Conservation (phyloP, 64 coral and sea anemone species). For the Acropora tenuis region DNA sequence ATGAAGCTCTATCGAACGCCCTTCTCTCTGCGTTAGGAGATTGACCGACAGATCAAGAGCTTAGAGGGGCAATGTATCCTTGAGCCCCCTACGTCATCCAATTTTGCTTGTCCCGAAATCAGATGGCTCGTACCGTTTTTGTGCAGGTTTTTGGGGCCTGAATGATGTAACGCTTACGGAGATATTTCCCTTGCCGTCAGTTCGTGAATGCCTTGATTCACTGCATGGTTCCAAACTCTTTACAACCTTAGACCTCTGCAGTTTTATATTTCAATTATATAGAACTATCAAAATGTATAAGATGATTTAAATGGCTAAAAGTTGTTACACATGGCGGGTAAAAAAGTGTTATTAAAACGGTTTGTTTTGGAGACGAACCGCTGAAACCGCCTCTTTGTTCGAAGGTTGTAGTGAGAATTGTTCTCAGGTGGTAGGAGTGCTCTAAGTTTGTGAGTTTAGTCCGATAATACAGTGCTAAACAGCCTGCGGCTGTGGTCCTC, state of each 20-base stretch:
- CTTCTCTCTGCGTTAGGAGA: constrained; percentile 29
- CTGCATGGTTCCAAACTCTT: constrained; percentile 49
- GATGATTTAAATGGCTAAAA: too few species aligned
- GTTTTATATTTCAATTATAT: background rate
- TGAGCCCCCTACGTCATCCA: constrained; percentile 17
- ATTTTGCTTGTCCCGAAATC: constrained; percentile 23
- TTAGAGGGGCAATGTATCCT: constrained; percentile 55
- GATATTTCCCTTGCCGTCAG: constrained; percentile 33
- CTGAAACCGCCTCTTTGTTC: too few species aligned
- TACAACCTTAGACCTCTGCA: constrained; percentile 59
- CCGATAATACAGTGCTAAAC: too few species aligned
- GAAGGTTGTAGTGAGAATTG: too few species aligned
- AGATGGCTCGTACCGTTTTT: constrained; percentile 60
- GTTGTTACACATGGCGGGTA: too few species aligned
- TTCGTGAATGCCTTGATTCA: constrained; percentile 54
- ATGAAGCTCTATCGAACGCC: constrained; percentile 37
- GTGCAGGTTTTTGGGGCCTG: constrained; percentile 41
- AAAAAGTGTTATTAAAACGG: too few species aligned
- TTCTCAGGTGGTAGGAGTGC: too few species aligned
- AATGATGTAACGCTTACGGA: constrained; percentile 59
- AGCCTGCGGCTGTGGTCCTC: too few species aligned
- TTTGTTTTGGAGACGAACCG: too few species aligned
- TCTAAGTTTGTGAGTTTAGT: too few species aligned
- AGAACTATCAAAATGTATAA: too few species aligned
- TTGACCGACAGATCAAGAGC: constrained; percentile 31